phyloP scores from a whole-genome alignment of 2,113 vertebrate genomes.

The Rhinichthys klamathensis region DNA sequence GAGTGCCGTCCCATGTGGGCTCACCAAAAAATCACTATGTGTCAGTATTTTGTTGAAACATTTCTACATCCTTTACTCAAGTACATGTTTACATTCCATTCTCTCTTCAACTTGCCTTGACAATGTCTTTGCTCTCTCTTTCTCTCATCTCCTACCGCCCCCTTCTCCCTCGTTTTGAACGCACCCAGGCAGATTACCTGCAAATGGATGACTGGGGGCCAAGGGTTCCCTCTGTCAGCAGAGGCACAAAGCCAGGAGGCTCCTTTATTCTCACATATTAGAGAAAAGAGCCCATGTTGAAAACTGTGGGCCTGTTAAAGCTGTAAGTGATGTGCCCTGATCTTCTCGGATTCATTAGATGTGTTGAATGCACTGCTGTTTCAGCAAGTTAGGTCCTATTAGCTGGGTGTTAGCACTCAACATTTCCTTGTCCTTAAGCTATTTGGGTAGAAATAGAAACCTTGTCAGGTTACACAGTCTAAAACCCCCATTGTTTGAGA shows the following conservation, averaged over 20 bases:
- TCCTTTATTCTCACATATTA: constrained; percentile 50
- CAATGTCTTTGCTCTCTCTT: constrained; percentile 57
- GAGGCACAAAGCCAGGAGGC: constrained; percentile 63
- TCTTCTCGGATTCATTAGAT: constrained; percentile 50
- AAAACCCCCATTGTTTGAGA: constrained; percentile 61
- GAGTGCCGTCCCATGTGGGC: background rate
- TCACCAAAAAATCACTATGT: background rate
- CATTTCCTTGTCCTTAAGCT: constrained; percentile 61
- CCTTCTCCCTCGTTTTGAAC: constrained; percentile 55
- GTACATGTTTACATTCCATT: constrained; percentile 65
- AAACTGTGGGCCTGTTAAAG: constrained; percentile 35
- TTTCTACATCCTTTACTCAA: constrained; percentile 57
- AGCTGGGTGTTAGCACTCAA: constrained; percentile 60
- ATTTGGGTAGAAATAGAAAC: constrained; percentile 66
- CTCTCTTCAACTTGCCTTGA: constrained; percentile 61
- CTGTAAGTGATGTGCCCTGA: constrained; percentile 22
- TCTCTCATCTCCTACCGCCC: constrained; percentile 58
- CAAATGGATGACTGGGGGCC: constrained; percentile 67
- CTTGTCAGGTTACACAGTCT: constrained; percentile 63
- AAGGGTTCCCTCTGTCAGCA: constrained; percentile 60
- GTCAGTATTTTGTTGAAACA: constrained; percentile 42
- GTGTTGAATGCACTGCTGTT: constrained; percentile 60
- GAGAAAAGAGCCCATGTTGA: constrained; percentile 48
- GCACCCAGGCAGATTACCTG: constrained; percentile 62
- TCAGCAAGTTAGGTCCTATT: constrained; percentile 59